A percentile compares a stretch with the other conserved stretches of the same genome.
Conservation (phyloP, 2,888 invertebrate species). For the Fissipunctia ypsillon region DNA sequence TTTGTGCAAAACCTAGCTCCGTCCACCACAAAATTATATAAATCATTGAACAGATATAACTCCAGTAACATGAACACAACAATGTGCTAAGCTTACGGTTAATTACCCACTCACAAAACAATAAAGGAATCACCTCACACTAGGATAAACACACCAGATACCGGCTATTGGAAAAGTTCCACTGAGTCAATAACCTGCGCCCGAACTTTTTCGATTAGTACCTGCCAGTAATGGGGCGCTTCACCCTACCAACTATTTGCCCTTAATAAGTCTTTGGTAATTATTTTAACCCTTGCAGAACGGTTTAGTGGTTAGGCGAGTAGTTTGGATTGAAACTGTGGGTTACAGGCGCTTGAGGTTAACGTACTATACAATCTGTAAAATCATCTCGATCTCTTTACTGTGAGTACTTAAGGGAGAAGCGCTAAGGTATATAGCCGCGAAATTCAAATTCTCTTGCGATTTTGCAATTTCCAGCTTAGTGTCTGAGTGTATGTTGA, state of each 20-base stretch:
- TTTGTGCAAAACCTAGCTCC: background rate
- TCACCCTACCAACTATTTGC: constrained; percentile 71
- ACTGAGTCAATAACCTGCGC: constrained; percentile 76
- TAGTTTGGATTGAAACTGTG: constrained; percentile 63
- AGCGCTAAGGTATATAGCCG: too few species aligned
- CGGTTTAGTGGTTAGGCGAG: constrained; percentile 55
- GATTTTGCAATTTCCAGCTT: too few species aligned
- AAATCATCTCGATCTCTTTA: background rate
- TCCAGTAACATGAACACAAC: constrained; percentile 2
- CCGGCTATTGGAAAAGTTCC: constrained; percentile 76
- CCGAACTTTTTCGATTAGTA: constrained; percentile 79
- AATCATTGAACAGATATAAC: constrained; percentile 1
- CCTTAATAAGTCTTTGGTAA: constrained; percentile 69
- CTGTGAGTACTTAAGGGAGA: background rate
- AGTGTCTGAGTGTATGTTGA: too few species aligned
- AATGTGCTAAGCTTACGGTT: constrained; percentile 46
- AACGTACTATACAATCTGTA: background rate
- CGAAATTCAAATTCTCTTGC: too few species aligned
- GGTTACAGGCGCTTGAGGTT: constrained; percentile 16
- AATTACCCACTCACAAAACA: constrained; percentile 65
- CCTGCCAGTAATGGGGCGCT: constrained; percentile 74
- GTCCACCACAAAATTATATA: background rate
- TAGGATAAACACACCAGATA: constrained; percentile 67
- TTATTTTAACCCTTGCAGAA: constrained; percentile 67
- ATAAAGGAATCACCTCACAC: constrained; percentile 64